phyloP scores from a whole-genome alignment of 1,140 invertebrate species.

The Listronotus oregonensis region DNA sequence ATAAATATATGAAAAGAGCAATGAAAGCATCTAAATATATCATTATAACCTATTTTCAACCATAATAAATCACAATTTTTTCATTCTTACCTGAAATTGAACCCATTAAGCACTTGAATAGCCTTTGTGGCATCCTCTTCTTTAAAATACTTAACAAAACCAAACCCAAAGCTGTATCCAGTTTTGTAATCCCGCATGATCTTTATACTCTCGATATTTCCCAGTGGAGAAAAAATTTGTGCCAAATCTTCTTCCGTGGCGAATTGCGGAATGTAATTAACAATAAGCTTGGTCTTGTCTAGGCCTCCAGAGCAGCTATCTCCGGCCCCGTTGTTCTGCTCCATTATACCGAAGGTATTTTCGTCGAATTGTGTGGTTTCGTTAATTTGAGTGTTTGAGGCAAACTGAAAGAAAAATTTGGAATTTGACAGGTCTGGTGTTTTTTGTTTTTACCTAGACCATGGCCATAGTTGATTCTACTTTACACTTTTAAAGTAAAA shows the following conservation, averaged over 20 bases:
- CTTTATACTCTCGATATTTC: constrained; percentile 84
- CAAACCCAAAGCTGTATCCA: constrained; percentile 95
- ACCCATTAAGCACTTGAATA: constrained; percentile 85
- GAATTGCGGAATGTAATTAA: constrained; percentile 94
- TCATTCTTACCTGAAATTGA: constrained; percentile 55
- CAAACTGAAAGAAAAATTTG: constrained; percentile 31
- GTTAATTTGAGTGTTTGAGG: constrained; percentile 15
- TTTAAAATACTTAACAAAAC: constrained; percentile 90
- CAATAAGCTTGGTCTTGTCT: constrained; percentile 81
- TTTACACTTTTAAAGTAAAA: no score
- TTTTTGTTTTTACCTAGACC: neutral
- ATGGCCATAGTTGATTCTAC: neutral
- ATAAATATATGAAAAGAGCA: no score
- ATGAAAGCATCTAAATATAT: no score
- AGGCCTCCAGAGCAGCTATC: constrained; percentile 39
- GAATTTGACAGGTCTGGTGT: neutral
- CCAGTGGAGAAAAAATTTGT: constrained; percentile 85
- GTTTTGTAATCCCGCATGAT: constrained; percentile 91
- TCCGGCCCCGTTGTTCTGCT: constrained; percentile 43
- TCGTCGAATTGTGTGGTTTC: constrained; percentile 11
- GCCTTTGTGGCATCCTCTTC: constrained; percentile 85
- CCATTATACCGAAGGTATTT: constrained; percentile 20
- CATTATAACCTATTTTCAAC: no score
- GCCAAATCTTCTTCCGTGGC: constrained; percentile 90
- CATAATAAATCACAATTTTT: no score